A percentile compares a stretch with the other conserved stretches of the same genome.
phyloP scores from a whole-genome alignment of 2,797 vertebrate species.

The Coendou prehensilis region DNA sequence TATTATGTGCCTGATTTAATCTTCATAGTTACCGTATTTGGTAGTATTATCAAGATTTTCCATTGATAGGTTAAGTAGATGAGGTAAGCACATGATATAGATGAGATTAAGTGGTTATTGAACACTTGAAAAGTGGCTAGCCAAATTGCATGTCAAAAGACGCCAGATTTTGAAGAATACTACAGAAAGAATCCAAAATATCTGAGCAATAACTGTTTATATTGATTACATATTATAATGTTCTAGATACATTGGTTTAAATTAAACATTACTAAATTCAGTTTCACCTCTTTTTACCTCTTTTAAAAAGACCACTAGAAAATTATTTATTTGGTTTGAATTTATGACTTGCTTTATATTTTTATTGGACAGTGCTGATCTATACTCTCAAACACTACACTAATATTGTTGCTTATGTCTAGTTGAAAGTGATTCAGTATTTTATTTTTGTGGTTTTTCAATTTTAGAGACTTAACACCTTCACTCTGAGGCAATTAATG shows the following conservation, averaged over 20 bases:
- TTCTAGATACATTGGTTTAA: not conserved
- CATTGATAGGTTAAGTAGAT: not conserved
- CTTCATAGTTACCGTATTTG: not conserved
- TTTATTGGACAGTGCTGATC: not conserved
- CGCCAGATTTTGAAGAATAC: not conserved
- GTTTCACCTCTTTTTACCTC: not conserved
- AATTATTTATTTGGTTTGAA: not conserved
- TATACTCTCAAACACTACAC: not conserved
- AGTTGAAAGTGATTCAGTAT: not conserved
- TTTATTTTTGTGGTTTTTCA: not conserved
- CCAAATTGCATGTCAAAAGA: not conserved
- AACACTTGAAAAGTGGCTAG: not conserved
- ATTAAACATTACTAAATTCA: conserved; percentile 28
- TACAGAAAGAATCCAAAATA: conserved; percentile 1
- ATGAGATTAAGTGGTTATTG: not conserved
- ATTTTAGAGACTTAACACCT: not conserved
- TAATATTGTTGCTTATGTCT: not conserved
- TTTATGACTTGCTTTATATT: not conserved
- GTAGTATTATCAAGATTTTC: not conserved
- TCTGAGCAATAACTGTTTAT: not conserved
- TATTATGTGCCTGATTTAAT: not conserved
- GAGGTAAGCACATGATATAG: not conserved
- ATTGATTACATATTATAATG: not conserved
- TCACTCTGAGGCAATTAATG: not conserved
- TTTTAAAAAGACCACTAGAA: not conserved